Evolutionary conservation across 2,113 vertebrate genomes (phyloP), one percentile per base, ranked within the genome.

Genomic region (Sorex fumeus): DNA sequence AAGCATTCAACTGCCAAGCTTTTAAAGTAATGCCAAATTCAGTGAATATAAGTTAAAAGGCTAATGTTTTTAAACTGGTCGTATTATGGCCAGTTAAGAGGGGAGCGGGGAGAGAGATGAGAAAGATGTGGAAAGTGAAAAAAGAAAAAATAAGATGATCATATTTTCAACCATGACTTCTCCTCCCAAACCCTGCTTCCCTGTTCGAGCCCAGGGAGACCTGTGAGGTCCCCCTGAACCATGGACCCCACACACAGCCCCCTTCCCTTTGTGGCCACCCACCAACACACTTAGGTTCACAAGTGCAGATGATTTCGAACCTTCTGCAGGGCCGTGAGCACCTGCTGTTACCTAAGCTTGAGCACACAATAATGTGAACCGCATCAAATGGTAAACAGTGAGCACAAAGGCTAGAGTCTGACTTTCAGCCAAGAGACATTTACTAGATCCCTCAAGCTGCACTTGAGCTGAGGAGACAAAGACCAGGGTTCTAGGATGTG

Each of bases 21-120:
- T 96, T 93, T 93, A 93, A 94, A 81, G 81, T 77, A 83, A 92
- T 81, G 45, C 13, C 79, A 34, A 91, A 88, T 87, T 84, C 69
- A 64, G 18, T 85, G 94, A 90, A 69, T 72, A 91, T 2, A 88
- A 85, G 85, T 27, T 78, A 50, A 70, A 91, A 84, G 15, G 71
- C 27, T 64, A 92, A 76, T 30, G 18, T n/a, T 66, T 91, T 80
- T 71, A 90, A 93, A 77, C 28, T 60, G 34, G 13, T 28, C 53
- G 19, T 32, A 3, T 75, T 50, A 40, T 50, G 81, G 28, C 66
- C 84, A 83, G 50, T 60, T 32, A 47, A 6, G 19, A 23, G 57
- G 19, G 27, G 28, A 12, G 8, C 16, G 13, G 67, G 84, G 30
- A 53, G 13, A 53, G 12, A 53, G 30, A 13, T 50, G 62, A 76